Conservation (phyloP, 1,140 invertebrate species). For the Plodia interpunctella region DNA sequence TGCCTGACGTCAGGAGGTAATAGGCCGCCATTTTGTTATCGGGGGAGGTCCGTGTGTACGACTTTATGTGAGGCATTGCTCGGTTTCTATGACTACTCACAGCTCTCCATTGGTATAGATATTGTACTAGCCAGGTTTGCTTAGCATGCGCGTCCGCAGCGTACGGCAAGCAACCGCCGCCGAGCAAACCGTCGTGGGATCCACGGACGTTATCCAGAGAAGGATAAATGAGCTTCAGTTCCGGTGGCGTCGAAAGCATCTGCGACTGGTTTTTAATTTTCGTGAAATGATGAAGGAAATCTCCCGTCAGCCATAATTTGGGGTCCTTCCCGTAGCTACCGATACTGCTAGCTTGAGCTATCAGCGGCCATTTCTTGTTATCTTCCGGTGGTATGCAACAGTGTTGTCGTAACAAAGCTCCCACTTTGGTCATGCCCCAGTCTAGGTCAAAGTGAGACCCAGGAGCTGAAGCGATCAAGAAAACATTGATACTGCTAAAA, state of each 20-base stretch:
- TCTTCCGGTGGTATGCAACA: constrained; percentile 76
- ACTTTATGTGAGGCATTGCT: constrained; percentile 97
- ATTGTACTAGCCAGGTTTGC: constrained; percentile 88
- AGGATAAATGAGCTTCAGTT: constrained; percentile 75
- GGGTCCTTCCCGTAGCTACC: constrained; percentile 85
- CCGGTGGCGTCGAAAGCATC: constrained; percentile 49
- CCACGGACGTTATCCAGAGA: constrained; percentile 85
- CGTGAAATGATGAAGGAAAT: constrained; percentile 64
- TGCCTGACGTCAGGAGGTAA: constrained; percentile 94
- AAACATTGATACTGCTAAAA: constrained; percentile 89
- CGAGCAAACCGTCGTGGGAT: constrained; percentile 90
- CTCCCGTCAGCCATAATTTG: constrained; percentile 55
- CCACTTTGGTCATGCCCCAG: constrained; percentile 87
- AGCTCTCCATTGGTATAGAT: constrained; percentile 91
- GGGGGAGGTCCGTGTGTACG: constrained; percentile 88
- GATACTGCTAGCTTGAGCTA: constrained; percentile 94
- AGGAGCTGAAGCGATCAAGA: constrained; percentile 90
- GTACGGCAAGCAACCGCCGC: constrained; percentile 95
- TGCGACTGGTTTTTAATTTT: constrained; percentile 53
- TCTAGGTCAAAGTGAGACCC: constrained; percentile 83
- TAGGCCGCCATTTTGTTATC: constrained; percentile 81
- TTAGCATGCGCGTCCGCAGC: constrained; percentile 86
- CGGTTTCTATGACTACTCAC: constrained; percentile 80
- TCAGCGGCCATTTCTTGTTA: constrained; percentile 71
- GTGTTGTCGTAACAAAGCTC: constrained; percentile 81